Evolutionary conservation across 2,113 vertebrate genomes (phyloP), one percentile per base, ranked within the genome.

Genomic region (Amphiprion ocellaris): DNA sequence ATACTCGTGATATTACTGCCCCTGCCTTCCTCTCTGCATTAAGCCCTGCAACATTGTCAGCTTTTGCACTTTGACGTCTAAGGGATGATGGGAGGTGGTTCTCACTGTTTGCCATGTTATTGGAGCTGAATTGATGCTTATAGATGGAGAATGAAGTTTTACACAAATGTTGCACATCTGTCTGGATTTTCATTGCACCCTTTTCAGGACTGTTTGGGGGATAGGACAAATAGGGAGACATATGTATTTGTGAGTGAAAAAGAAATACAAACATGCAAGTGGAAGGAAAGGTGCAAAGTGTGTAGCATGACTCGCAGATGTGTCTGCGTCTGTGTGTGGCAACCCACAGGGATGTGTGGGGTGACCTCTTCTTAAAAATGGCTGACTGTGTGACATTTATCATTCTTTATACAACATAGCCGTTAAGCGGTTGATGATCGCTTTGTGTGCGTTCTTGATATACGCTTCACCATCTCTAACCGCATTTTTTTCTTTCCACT

Each of bases 351-450:
- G 52, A 56, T 19, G 23, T 64, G 49, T 46, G 4, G 30, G 61
- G 63, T 41, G 61, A 88, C 61, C 66, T 58, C 60, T 47, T 67
- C 66, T 83, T 77, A 55, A 52, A 84, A 86, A 58, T 17, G 33
- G 17, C 69, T 80, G 58, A 86, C 65, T 73, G 66, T 80, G 64
- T 87, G 89, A 90, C 83, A 85, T 84, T 90, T 82, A 91, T 91
- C 79, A 84, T 69, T 77, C 63, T 87, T 61, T 69, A 70, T 65
- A 30, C 1, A 28, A 7, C 85, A 81, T 56, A 84, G 66, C 78
- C 66, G 68, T 60, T 83, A 87, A 91, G 82, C 54, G 37, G 76
- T 61, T 74, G 61, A 71, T 86, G 82, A 87, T 83, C 63, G 76
- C 77, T 78, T 64, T 83, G 68, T 87, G 87, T 86, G 86, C 91